Percentiles rank a stretch among this genome's conserved stretches.
Conservation (phyloP, 2,113 vertebrate species). For the Zootoca vivipara region DNA sequence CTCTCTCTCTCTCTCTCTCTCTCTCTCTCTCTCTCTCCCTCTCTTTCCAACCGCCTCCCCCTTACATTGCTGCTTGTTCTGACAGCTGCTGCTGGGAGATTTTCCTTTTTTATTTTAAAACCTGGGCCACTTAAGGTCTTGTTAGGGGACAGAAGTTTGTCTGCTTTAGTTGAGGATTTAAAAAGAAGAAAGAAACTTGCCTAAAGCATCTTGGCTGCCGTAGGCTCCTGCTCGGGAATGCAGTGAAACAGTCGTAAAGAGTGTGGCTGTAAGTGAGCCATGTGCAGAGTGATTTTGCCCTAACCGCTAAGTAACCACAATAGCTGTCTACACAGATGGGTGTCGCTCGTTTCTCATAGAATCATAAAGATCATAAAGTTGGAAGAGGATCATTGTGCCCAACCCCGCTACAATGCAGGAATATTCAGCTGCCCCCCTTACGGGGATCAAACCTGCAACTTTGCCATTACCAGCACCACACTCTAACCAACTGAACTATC, state of each 20-base stretch:
- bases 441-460: no score
- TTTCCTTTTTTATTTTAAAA: neutral
- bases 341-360: neutral
- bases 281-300: neutral
- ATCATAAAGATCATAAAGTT: no score
- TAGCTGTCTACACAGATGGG: neutral
- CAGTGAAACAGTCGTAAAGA: neutral
- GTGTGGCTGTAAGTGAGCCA: neutral
- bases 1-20: rapidly evolving
- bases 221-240: neutral
- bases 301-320: neutral
- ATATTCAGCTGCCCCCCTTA: no score
- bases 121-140: conserved; percentile 4
- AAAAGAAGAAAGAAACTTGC: neutral
- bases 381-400: no score
- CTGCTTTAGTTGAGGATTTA: neutral
- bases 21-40: neutral
- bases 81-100: conserved; percentile 3
- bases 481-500: no score
- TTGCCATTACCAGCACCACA: no score
- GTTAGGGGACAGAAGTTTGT: neutral
- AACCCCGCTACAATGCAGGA: no score
- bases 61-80: neutral
- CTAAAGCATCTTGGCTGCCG: neutral
- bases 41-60: neutral